phyloP scores from a whole-genome alignment of 64 coral and sea anemone species.

The Hydrozoanthus tunicans region DNA sequence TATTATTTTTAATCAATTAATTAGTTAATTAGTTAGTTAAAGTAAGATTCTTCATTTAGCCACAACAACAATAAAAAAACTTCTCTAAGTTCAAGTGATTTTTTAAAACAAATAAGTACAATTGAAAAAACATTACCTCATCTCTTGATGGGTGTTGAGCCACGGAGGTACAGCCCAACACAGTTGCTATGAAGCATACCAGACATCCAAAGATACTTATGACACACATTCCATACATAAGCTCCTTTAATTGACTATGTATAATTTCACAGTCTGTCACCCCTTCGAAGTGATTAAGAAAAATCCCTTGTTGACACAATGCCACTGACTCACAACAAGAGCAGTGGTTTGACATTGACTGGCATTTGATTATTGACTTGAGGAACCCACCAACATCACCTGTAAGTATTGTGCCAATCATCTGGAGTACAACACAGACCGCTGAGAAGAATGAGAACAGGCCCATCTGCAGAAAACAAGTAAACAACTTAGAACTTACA shows the following conservation, averaged over 20 bases:
- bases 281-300: conserved; percentile 63
- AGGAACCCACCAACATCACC: conserved; percentile 78
- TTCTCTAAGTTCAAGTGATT: no score
- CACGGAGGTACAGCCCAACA: conserved; percentile 88
- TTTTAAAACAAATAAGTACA: no score
- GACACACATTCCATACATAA: conserved; percentile 86
- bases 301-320: conserved; percentile 51
- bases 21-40: no score
- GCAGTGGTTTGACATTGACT: conserved; percentile 28
- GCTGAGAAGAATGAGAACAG: conserved; percentile 96
- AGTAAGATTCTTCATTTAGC: no score
- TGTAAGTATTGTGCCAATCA: conserved; percentile 90
- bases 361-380: conserved; percentile 76
- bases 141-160: conserved; percentile 75
- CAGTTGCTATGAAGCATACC: conserved; percentile 88
- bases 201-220: conserved; percentile 88
- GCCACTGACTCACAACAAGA: conserved; percentile 72
- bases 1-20: no score
- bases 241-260: conserved; percentile 70
- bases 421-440: conserved; percentile 86
- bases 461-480: conserved; percentile 72
- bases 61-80: not conserved
- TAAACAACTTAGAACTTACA: not conserved
- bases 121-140: conserved; percentile 51
- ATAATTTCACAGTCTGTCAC: conserved; percentile 67